Evolutionary conservation across 2,113 vertebrate species (phyloP), one percentile per base, ranked within the genome.

Genomic region (Geococcyx californianus): DNA sequence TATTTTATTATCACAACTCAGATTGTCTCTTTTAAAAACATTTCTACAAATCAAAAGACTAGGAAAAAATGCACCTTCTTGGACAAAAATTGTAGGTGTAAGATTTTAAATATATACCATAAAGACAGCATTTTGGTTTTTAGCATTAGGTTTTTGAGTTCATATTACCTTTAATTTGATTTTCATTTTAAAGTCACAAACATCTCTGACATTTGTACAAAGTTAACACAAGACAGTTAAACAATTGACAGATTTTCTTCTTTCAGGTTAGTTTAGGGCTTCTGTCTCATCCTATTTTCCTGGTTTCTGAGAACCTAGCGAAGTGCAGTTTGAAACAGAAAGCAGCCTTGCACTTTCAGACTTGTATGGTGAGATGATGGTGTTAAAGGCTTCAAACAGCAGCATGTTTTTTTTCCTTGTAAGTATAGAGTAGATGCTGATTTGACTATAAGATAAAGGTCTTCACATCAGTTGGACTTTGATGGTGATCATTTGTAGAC

Each of bases 341-440:
- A 94, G 80, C 90, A 95, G 76, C 85, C 68, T 81, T 26, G 4
- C 56, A 29, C 64, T 87, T 90, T 94, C 72, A 97, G 67, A 34
- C 66, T 75, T 92, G 13, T 82, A 8, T 58, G 84, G 84, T 42
- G 58, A 82, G 73, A 42, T 36, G 86, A 38, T 72, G 73, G 58
- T 89, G 85, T 67, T 89, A 44, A 84, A 88, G 68, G 45, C 93
- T 94, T 95, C 75, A 94, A 93, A 95, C 14, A 94, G 82, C 63
- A 74, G 75, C 10, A 1, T 44, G 73, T 19, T 60, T 63, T 87
- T 90, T 89, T 80, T 28, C 89, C 67, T 88, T 6, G 3, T 90
- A 72, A 86, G 85, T 89, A 45, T 88, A 96, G 29, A 93, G 74
- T 72, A 89, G 96, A 92, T 88, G 88, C 91, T 87, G 96, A 94